A percentile compares a stretch with the other conserved stretches of the same genome.
phyloP scores from a whole-genome alignment of 92 coral and sea anemone species.

The Plumapathes pennacea region DNA sequence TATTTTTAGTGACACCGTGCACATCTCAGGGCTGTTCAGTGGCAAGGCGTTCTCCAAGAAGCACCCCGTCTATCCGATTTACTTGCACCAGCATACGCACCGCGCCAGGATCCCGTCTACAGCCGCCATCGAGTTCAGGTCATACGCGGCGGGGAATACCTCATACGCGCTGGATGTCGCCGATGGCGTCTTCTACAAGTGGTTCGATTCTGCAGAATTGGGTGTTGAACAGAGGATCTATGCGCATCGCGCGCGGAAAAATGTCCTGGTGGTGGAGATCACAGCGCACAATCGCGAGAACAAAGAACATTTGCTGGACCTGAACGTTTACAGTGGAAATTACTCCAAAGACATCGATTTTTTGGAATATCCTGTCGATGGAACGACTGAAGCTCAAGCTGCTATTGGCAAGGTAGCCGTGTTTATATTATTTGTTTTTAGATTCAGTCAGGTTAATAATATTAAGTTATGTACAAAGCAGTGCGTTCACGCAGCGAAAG shows the following conservation, averaged over 20 bases:
- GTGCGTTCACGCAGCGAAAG: slow-evolving; percentile 1
- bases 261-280: slow-evolving; percentile 68
- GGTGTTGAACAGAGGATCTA: slow-evolving; percentile 66
- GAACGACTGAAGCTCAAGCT: slow-evolving; percentile 25
- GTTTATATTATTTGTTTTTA: neutral
- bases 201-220: slow-evolving; percentile 54
- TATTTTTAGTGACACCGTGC: slow-evolving; percentile 65
- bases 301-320: slow-evolving; percentile 31
- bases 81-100: slow-evolving; percentile 64
- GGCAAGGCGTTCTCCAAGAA: slow-evolving; percentile 63
- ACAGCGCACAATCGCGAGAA: slow-evolving; percentile 58
- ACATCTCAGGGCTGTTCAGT: slow-evolving; percentile 70
- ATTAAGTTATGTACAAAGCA: neutral
- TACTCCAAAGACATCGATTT: slow-evolving; percentile 55
- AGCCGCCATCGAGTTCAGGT: slow-evolving; percentile 52
- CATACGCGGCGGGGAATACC: slow-evolving; percentile 24
- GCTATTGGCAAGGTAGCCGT: slow-evolving; percentile 30
- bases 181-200: slow-evolving; percentile 74
- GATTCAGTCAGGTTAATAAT: neutral
- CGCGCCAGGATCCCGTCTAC: slow-evolving; percentile 83
- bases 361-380: slow-evolving; percentile 12
- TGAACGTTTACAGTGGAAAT: slow-evolving; percentile 44
- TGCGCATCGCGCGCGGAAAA: slow-evolving; percentile 72
- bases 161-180: slow-evolving; percentile 67
- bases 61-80: slow-evolving; percentile 63